phyloP scores from a whole-genome alignment of 2,888 invertebrate genomes.

The Drosophila pegasa region DNA sequence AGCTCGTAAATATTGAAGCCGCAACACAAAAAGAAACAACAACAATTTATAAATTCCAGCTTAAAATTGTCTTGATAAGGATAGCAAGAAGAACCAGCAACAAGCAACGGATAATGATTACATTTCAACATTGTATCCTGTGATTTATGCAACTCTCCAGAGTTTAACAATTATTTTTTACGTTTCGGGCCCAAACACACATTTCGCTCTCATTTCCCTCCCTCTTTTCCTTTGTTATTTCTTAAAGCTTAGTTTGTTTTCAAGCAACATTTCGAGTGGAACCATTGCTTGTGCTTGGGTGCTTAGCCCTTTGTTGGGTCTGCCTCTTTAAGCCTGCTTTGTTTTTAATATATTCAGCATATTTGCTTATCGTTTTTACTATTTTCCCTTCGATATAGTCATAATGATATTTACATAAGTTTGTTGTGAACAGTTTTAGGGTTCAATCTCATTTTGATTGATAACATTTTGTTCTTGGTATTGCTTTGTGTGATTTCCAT shows the following conservation, averaged over 20 bases:
- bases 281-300: background rate
- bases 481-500: background rate
- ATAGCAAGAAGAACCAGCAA: constrained; percentile 7
- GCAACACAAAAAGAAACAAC: constrained; percentile 33
- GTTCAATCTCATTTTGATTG: constrained; percentile 1
- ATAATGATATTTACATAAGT: constrained; percentile 8
- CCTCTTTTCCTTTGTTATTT: background rate
- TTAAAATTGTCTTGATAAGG: constrained; percentile 38
- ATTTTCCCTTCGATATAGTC: constrained; percentile 1
- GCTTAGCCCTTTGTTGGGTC: background rate
- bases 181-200: background rate
- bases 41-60: constrained; percentile 39
- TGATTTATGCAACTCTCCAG: constrained; percentile 12
- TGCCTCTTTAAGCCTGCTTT: background rate
- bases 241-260: background rate
- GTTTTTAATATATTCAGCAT: background rate
- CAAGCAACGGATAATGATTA: constrained; percentile 26
- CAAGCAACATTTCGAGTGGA: background rate
- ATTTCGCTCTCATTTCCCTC: background rate
- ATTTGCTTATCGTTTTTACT: constrained; percentile 8
- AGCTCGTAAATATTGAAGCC: constrained; percentile 58
- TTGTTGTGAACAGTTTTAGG: background rate
- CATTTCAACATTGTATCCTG: constrained; percentile 24
- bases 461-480: too few relatives aligned
- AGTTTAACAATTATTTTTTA: constrained; percentile 14